Conservation (phyloP, 2,797 vertebrate genomes). For the Adrianichthys oophorus region DNA sequence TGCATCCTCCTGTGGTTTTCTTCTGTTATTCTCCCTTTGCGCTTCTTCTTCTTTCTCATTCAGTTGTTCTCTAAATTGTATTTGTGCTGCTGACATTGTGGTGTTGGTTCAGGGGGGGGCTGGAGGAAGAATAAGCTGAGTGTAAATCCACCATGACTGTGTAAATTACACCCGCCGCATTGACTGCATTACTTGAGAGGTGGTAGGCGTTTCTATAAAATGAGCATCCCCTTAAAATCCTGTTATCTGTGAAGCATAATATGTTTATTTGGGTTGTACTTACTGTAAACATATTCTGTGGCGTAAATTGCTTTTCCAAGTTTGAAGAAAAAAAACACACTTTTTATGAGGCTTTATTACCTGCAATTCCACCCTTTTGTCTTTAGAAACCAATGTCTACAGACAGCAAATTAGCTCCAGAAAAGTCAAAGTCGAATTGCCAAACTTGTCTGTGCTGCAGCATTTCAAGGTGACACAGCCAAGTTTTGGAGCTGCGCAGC, state of each 20-base stretch:
- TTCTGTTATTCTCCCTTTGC: background rate
- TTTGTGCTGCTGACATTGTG: slow-evolving; percentile 23
- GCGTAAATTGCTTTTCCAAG: too few relatives aligned
- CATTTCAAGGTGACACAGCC: slow-evolving; percentile 6
- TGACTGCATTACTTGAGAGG: slow-evolving; percentile 10
- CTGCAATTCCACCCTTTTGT: too few relatives aligned
- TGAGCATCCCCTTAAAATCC: slow-evolving; percentile 6
- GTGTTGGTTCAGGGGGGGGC: slow-evolving; percentile 37
- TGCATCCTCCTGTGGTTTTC: slow-evolving; percentile 14
- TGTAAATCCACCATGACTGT: slow-evolving; percentile 44
- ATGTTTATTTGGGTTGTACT: background rate
- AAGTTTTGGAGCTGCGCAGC: slow-evolving; percentile 1
- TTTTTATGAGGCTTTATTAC: too few relatives aligned
- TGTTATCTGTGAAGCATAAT: background rate
- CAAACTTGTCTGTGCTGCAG: background rate
- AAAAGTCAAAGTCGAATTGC: background rate
- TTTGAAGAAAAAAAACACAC: too few relatives aligned
- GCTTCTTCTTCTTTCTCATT: background rate
- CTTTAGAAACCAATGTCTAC: too few relatives aligned
- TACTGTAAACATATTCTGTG: too few relatives aligned
- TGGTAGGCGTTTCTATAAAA: slow-evolving; percentile 10
- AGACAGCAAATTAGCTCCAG: too few relatives aligned
- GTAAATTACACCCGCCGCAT: slow-evolving; percentile 34
- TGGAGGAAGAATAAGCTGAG: slow-evolving; percentile 29
- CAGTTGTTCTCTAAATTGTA: slow-evolving; percentile 9